Evolutionary conservation across 2,888 invertebrate species (phyloP).

Genomic region (Alsophila aescularia): DNA sequence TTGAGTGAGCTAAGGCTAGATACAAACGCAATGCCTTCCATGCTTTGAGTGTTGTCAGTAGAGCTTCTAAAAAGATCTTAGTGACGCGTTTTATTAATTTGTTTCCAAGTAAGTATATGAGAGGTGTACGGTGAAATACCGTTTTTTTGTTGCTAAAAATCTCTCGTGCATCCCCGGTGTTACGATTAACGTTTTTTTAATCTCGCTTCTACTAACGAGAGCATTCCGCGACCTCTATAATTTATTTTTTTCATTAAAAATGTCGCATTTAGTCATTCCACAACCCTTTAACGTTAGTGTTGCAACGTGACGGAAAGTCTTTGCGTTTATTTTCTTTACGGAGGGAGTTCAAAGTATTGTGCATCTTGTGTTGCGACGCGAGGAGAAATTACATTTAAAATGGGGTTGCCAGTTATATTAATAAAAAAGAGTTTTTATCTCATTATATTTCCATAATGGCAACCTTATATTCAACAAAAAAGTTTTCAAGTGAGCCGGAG

Average conservation of each 20-base stretch:
- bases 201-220: slow-evolving; percentile 81
- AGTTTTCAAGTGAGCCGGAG: slow-evolving; percentile 67
- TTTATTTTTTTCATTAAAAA: slow-evolving; percentile 42
- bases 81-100: slow-evolving; percentile 45
- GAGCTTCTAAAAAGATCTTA: slow-evolving; percentile 56
- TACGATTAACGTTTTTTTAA: slow-evolving; percentile 65
- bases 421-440: too few relatives aligned
- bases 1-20: slow-evolving; percentile 57
- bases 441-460: slow-evolving; percentile 43
- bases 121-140: slow-evolving; percentile 66
- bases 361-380: slow-evolving; percentile 79
- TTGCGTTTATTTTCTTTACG: slow-evolving; percentile 49
- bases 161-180: slow-evolving; percentile 83
- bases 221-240: slow-evolving; percentile 60
- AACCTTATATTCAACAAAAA: slow-evolving; percentile 44
- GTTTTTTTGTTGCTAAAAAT: slow-evolving; percentile 41
- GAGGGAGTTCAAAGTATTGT: slow-evolving; percentile 82
- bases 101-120: slow-evolving; percentile 55
- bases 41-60: slow-evolving; percentile 79
- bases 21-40: slow-evolving; percentile 57
- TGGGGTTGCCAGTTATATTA: slow-evolving; percentile 50
- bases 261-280: slow-evolving; percentile 75
- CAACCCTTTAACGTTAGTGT: slow-evolving; percentile 75
- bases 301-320: slow-evolving; percentile 72
- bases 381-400: slow-evolving; percentile 38